Evolutionary conservation across 2,113 vertebrate genomes (phyloP).

Genomic region (Spermophilus dauricus): DNA sequence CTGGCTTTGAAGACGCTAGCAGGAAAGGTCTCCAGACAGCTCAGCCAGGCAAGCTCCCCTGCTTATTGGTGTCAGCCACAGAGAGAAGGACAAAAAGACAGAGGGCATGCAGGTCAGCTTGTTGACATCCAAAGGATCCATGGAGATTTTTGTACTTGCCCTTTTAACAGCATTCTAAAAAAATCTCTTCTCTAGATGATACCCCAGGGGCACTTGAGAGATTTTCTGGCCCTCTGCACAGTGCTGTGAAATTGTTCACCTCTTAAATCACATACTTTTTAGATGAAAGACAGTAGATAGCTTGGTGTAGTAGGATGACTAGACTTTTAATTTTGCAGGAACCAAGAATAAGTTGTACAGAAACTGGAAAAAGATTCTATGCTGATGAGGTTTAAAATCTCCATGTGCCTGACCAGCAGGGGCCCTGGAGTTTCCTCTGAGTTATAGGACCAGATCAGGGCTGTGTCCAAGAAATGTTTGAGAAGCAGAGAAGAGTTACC

Average conservation of each 20-base stretch:
- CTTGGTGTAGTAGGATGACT: background rate
- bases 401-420: background rate
- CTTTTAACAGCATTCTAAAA: background rate
- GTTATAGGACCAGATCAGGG: background rate
- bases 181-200: background rate
- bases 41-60: background rate
- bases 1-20: background rate
- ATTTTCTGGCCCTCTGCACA: background rate
- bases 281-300: background rate
- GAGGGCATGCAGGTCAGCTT: accelerated
- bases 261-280: background rate
- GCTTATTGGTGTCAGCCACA: background rate
- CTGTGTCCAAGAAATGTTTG: background rate
- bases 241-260: background rate
- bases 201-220: too few species aligned
- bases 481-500: background rate
- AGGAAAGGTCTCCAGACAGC: accelerated
- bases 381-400: background rate
- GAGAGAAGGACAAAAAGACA: background rate
- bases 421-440: background rate
- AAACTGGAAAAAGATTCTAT: constrained; percentile 2
- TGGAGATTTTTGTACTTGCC: background rate
- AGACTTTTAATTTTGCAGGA: background rate
- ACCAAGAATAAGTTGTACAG: background rate
- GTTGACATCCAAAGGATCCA: background rate